Conservation (phyloP, 2,797 vertebrate species). For the Hippoglossus hippoglossus region DNA sequence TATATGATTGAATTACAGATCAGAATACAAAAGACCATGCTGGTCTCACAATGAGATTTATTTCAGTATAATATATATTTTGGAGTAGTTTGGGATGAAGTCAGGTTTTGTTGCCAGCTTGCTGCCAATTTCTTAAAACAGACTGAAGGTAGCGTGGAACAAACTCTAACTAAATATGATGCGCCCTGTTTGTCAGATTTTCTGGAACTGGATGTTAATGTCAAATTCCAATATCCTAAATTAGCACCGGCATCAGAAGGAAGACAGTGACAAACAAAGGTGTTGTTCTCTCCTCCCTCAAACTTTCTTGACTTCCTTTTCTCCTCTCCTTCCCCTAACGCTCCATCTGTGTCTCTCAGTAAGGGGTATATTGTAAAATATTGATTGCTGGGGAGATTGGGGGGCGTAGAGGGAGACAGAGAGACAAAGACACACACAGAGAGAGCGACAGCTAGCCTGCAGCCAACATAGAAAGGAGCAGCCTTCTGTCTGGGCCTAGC, state of each 20-base stretch:
- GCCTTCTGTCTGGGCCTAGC: constrained; percentile 72
- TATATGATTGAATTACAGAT: too few relatives aligned
- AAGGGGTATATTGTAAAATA: constrained; percentile 74
- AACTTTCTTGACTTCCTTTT: constrained; percentile 38
- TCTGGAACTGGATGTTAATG: constrained; percentile 6
- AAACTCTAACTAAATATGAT: constrained; percentile 33
- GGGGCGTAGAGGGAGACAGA: constrained; percentile 29
- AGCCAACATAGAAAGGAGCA: constrained; percentile 64
- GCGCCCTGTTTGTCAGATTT: constrained; percentile 21
- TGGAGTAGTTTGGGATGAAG: constrained; percentile 29
- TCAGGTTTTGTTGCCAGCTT: constrained; percentile 24
- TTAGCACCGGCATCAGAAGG: constrained; percentile 21
- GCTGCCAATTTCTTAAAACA: constrained; percentile 8
- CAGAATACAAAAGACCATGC: neutral
- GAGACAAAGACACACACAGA: constrained; percentile 11
- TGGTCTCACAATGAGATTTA: constrained; percentile 31
- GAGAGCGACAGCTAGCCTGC: constrained; percentile 40
- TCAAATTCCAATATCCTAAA: constrained; percentile 43
- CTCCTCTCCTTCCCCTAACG: neutral
- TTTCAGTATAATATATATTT: constrained; percentile 26
- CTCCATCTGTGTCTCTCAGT: constrained; percentile 58
- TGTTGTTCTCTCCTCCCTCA: constrained; percentile 32
- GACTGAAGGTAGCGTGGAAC: constrained; percentile 8
- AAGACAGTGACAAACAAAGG: constrained; percentile 25
- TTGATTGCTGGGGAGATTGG: constrained; percentile 66